Evolutionary conservation across 2,797 vertebrate species (phyloP), one percentile per base, ranked within the genome.

Genomic region (Gymnodraco acuticeps): DNA sequence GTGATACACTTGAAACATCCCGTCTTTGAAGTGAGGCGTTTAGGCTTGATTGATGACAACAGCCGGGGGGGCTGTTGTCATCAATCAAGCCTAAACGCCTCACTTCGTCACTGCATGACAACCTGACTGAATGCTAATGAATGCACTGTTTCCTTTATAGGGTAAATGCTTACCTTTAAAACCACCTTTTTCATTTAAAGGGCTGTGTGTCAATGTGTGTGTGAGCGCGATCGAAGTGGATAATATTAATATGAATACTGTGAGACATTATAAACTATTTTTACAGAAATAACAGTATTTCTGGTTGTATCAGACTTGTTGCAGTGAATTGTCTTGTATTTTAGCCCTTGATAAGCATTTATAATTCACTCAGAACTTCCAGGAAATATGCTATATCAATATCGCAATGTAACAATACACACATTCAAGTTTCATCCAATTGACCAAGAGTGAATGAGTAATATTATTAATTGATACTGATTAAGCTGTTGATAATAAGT

Each of bases 1-100:
- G 78, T 83, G 73, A 80, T 75, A 31, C 73, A 67, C 59, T 68
- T 64, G 61, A 65, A 70, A 74, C 65, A 65, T 73, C 66, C 27
- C 48, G 59, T 78, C 64, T 80, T 77, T 81, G 58, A 87, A 77
- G 75, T 69, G 45, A 73, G 15, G 60, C 7, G 17, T 86, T 74
- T 19, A 65, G 42, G 64, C 33, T 74, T 64, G 52, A 88, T 81
- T 71, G 50, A 80, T 82, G 70, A 68, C 72, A 79, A 64, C 67
- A 66, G 50, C 17, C n/a, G n/a, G n/a, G n/a, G n/a, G n/a, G n/a
- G n/a, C n/a, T n/a, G n/a, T n/a, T n/a, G n/a, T n/a, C n/a, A n/a
- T n/a, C n/a, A n/a, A n/a, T n/a, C n/a, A n/a, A n/a, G n/a, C n/a
- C n/a, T n/a, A n/a, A n/a, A n/a, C n/a, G n/a, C n/a, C n/a, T n/a